A percentile compares a stretch with the other conserved stretches of the same genome.
These are phyloP conservation scores for Mylabris phalerata DNA, from an alignment of 1,140 invertebrate genomes.

Conservation along the genomic window DNA sequence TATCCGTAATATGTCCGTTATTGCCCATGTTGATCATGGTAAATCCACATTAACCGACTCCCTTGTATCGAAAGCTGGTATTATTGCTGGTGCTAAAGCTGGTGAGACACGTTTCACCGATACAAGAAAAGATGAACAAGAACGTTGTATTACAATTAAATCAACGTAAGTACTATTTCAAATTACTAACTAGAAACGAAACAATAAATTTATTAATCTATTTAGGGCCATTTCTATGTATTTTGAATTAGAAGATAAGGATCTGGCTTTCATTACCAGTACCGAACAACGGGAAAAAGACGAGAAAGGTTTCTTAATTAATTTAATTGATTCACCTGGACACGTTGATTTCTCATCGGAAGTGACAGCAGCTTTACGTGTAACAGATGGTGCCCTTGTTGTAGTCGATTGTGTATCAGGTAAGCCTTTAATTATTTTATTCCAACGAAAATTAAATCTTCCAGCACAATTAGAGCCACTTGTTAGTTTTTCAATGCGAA, in stretches of 20 bases:
- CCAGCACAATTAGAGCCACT: slow-evolving; percentile 47
- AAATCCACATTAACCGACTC: slow-evolving; percentile 99
- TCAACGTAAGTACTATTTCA: slow-evolving; percentile 77
- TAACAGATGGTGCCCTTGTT: slow-evolving; percentile 97
- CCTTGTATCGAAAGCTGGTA: slow-evolving; percentile 98
- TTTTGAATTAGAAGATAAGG: slow-evolving; percentile 91
- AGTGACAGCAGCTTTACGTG: slow-evolving; percentile 96
- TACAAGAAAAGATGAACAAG: slow-evolving; percentile 98
- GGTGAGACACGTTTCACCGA: slow-evolving; percentile 99
- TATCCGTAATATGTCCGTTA: slow-evolving; percentile 99
- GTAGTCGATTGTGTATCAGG: slow-evolving; percentile 99
- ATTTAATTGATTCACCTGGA: slow-evolving; percentile 97
- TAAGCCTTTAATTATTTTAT: slow-evolving; percentile 40
- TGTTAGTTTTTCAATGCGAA: slow-evolving; percentile 33
- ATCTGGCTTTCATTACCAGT: slow-evolving; percentile 84
- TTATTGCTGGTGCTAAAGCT: slow-evolving; percentile 96
- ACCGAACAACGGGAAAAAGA: slow-evolving; percentile 83
- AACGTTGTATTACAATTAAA: slow-evolving; percentile 99
- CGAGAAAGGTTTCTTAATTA: slow-evolving; percentile 96
- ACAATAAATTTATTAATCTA: slow-evolving; percentile 12
- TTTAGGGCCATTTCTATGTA: slow-evolving; percentile 94
- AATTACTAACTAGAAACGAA: not conserved
- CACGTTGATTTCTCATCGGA: slow-evolving; percentile 99
- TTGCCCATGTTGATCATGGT: slow-evolving; percentile 99
- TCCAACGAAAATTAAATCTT: slow-evolving; percentile 31